These are phyloP conservation scores for Emydoidea blandingii DNA, from an alignment of 2,797 vertebrate genomes.

Conservation along the genomic window DNA sequence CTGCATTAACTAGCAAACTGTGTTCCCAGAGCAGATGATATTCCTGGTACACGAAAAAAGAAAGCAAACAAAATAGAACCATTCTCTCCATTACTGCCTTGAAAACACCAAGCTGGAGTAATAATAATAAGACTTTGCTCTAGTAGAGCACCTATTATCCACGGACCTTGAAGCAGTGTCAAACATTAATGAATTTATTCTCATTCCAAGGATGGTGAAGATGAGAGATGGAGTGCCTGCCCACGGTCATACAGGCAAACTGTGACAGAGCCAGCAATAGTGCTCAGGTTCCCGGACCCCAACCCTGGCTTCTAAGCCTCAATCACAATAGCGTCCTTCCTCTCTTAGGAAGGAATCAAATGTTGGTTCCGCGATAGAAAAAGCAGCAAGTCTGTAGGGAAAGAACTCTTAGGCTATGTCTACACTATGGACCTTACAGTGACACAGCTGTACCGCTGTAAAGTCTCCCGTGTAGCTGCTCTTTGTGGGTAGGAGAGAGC, in stretches of 20 bases:
- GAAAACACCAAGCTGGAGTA: not conserved
- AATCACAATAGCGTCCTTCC: not conserved
- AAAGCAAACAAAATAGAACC: constrained; percentile 45
- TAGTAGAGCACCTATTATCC: not conserved
- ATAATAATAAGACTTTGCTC: not conserved
- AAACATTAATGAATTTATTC: not conserved
- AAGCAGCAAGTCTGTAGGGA: not conserved
- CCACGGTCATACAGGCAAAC: not conserved
- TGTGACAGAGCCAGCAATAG: not conserved
- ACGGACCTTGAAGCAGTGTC: not conserved
- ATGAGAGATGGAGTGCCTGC: constrained; percentile 13
- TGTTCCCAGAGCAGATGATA: constrained; percentile 15
- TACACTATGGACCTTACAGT: too few species aligned
- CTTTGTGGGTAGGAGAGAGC: too few species aligned
- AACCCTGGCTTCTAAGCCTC: not conserved
- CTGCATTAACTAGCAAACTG: constrained; percentile 20
- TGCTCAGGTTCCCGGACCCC: not conserved
- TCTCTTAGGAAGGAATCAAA: not conserved
- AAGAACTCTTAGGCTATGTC: not conserved
- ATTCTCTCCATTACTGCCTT: not conserved
- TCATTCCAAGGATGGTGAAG: not conserved
- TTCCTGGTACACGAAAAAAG: not conserved
- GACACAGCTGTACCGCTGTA: too few species aligned
- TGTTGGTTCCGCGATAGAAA: not conserved
- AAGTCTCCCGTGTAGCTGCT: too few species aligned